These are phyloP conservation scores for Augochlorella aurata DNA, from an alignment of 2,888 invertebrate genomes.

Conservation along the genomic window DNA sequence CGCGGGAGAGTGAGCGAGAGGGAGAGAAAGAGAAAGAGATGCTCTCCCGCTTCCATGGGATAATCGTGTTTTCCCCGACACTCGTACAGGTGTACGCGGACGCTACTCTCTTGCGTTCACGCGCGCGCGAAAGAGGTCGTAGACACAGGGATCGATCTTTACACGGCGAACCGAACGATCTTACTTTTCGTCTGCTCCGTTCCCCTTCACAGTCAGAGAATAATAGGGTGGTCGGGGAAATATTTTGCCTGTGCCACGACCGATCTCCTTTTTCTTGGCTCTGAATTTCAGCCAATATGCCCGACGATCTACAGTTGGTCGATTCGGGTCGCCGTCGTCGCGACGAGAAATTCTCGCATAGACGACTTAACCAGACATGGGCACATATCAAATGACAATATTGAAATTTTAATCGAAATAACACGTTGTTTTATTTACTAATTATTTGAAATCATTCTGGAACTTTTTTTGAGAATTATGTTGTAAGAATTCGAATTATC, in stretches of 20 bases:
- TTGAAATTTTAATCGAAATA: too few species aligned
- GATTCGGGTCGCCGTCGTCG: neutral
- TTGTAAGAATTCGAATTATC: too few species aligned
- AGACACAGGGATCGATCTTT: constrained; percentile 52
- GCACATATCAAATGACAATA: too few species aligned
- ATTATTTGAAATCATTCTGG: too few species aligned
- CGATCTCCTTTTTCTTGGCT: neutral
- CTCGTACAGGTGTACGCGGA: constrained; percentile 42
- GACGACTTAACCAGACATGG: too few species aligned
- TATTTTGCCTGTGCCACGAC: neutral
- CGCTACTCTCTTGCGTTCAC: neutral
- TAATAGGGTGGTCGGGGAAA: constrained; percentile 26
- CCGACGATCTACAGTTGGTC: neutral
- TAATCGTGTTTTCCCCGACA: constrained; percentile 59
- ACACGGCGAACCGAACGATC: constrained; percentile 40
- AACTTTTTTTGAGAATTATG: too few species aligned
- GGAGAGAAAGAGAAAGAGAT: constrained; percentile 14
- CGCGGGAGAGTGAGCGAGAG: constrained; percentile 16
- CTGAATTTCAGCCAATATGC: neutral
- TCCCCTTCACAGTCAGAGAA: constrained; percentile 33
- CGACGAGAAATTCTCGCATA: neutral
- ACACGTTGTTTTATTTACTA: too few species aligned
- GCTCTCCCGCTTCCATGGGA: constrained; percentile 28
- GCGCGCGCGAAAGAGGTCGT: constrained; percentile 33
- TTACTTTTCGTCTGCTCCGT: constrained; percentile 30